phyloP scores from a whole-genome alignment of 2,797 vertebrate species.

The Pseudocheirus occidentalis region DNA sequence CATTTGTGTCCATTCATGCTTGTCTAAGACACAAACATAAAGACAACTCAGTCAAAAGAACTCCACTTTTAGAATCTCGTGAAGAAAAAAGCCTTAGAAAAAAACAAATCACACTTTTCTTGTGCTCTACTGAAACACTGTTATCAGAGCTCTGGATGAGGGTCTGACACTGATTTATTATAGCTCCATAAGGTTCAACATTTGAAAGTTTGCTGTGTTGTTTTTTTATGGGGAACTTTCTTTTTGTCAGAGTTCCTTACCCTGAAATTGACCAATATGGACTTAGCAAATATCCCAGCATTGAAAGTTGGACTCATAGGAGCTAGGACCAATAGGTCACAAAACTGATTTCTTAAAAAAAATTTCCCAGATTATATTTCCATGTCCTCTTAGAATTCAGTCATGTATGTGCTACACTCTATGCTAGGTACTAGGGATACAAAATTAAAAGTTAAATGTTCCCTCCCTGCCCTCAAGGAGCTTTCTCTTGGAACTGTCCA shows the following conservation, averaged over 20 bases:
- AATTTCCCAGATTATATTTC: background rate
- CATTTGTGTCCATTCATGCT: background rate
- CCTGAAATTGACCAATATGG: background rate
- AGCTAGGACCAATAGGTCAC: background rate
- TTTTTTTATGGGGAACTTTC: background rate
- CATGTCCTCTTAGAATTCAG: background rate
- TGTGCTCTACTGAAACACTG: background rate
- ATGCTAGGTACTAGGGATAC: no score
- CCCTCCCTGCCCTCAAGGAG: background rate
- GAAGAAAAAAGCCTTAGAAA: background rate
- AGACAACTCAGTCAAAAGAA: background rate
- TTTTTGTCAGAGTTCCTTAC: background rate
- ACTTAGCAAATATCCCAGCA: background rate
- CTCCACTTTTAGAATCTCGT: background rate
- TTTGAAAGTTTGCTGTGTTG: background rate
- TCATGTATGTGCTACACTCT: background rate
- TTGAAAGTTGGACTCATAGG: background rate
- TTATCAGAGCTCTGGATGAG: background rate
- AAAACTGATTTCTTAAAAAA: background rate
- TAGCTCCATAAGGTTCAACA: background rate
- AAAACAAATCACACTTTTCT: background rate
- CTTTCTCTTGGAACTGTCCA: background rate
- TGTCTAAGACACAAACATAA: background rate
- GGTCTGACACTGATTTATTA: background rate
- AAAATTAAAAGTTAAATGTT: background rate